These are phyloP conservation scores for Ectropis crepuscularia DNA, from an alignment of 2,888 invertebrate genomes.

Conservation along the genomic window DNA sequence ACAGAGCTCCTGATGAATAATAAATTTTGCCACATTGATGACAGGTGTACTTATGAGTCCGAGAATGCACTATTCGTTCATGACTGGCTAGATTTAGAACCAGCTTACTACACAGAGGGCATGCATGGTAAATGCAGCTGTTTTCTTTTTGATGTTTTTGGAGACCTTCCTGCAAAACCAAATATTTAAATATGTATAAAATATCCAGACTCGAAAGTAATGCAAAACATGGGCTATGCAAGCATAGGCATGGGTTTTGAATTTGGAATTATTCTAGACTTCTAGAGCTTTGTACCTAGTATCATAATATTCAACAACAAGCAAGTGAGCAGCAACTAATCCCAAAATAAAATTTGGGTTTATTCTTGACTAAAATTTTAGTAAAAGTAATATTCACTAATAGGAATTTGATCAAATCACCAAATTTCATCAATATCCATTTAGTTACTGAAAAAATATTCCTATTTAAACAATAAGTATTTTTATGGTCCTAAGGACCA, in stretches of 20 bases:
- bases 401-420: no score
- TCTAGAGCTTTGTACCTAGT: no score
- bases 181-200: neutral
- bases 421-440: no score
- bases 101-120: constrained; percentile 45
- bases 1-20: constrained; percentile 40
- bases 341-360: no score
- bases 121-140: constrained; percentile 39
- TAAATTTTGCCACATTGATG: constrained; percentile 47
- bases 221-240: no score
- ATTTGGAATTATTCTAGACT: no score
- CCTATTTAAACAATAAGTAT: neutral
- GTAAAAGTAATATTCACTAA: no score
- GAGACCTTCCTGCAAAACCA: constrained; percentile 35
- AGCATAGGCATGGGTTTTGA: no score
- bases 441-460: no score
- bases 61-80: constrained; percentile 41
- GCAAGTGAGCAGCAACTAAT: no score
- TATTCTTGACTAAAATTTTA: no score
- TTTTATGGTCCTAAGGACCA: neutral
- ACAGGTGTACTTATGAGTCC: constrained; percentile 43
- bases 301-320: no score
- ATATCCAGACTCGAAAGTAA: neutral
- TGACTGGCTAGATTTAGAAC: constrained; percentile 42
- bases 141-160: constrained; percentile 38